Base-by-base conservation (phyloP, 2,888 invertebrate species). In the Archips crataeganus region DNA sequence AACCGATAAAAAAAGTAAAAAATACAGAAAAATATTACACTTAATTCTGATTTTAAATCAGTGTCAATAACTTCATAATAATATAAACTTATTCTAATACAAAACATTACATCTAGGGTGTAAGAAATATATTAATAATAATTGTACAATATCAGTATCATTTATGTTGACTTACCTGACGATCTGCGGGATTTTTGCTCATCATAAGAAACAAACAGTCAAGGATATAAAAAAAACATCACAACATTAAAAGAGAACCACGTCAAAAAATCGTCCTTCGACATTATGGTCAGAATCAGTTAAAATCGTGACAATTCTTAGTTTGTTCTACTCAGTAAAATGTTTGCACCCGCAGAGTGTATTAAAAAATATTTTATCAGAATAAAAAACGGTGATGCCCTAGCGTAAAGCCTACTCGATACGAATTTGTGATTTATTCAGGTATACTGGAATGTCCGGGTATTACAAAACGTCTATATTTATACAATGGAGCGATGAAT, bases 61-160 rank as follows among this genome's bases (percentile, higher is more conserved):
- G 92, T 76, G 83, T 82, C 80, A 76, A 79, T 76, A 81, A 84
- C 84, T 83, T 80, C 80, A 80, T 83, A 78, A 82, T 83, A 83
- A 82, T 83, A 83, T 84, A 87, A 88, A 89, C 90, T 90, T 90
- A 91, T 81, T 78, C 85, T 88, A 87, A 79, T 87, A 88, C 82
- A 89, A 90, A 90, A 87, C 81, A 77, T 86, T 88, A 88, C 78
- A 76, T 80, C 90, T 93, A 93, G 85, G 85, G 84, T 87, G 86
- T 87, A 87, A 83, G 87, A 87, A 89, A 90, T 91, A 90, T 90
- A 89, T 91, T 90, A 90, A 85, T 85, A 86, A 82, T 82, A 85
- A 91, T 93, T 92, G 92, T 92, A 93, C 92, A 93, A 90, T 89
- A 90, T 88, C 89, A 88, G 87, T 86, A 87, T 88, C 85, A 77